phyloP scores from a whole-genome alignment of 2,113 vertebrate species.

The mouse (Mus musculus) region GRCm39 chr6:72616501-72617000 shows the following conservation, averaged over 20 bases:
- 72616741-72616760: not conserved
- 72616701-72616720: not conserved
- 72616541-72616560: not conserved
- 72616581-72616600: not conserved
- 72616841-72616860: not conserved
- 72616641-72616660: not conserved
- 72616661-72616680: not conserved
- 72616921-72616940: not conserved
- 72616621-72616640: too few species aligned
- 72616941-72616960: too few species aligned
- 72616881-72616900: not conserved
- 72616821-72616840: too few species aligned
- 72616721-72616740: not conserved
- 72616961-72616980: too few species aligned
- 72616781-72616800: not conserved
- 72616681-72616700: not conserved
- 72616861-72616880: not conserved
- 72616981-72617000: too few species aligned
- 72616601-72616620: not conserved
- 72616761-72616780: not conserved
- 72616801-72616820: not conserved
- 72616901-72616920: not conserved
- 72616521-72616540: rapidly evolving
- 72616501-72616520: not conserved
- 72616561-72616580: not conserved